phyloP scores from a whole-genome alignment of 2,113 vertebrate genomes.

The Dromaius novaehollandiae region DNA sequence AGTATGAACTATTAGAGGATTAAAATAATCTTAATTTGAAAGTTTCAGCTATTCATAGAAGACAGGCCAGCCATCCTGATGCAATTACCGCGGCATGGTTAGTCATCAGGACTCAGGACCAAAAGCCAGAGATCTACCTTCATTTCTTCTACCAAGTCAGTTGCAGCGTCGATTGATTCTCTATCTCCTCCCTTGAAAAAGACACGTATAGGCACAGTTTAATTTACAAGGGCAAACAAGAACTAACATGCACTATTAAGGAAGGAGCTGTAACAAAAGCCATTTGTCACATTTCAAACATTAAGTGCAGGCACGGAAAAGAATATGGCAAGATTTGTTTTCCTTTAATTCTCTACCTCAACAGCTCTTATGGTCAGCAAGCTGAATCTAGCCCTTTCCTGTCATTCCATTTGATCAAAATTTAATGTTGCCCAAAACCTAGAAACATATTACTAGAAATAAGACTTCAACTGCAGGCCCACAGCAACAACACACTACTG shows the following conservation, averaged over 20 bases:
- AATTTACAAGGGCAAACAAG: constrained; percentile 31
- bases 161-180: background rate
- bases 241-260: constrained; percentile 26
- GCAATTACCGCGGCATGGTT: background rate
- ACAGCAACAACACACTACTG: background rate
- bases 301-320: background rate
- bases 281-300: constrained; percentile 33
- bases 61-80: background rate
- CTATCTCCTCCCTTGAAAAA: background rate
- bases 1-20: background rate
- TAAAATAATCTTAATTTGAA: background rate
- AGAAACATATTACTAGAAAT: background rate
- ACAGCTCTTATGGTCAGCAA: background rate
- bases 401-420: constrained; percentile 2
- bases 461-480: background rate
- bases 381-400: background rate
- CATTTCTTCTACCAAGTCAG: background rate
- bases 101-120: background rate
- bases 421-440: background rate
- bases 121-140: background rate
- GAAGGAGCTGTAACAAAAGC: constrained; percentile 41
- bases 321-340: background rate
- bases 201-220: constrained; percentile 1
- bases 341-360: constrained; percentile 7
- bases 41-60: background rate